phyloP scores from a whole-genome alignment of 1,140 invertebrate species.

The Nomia melanderi region DNA sequence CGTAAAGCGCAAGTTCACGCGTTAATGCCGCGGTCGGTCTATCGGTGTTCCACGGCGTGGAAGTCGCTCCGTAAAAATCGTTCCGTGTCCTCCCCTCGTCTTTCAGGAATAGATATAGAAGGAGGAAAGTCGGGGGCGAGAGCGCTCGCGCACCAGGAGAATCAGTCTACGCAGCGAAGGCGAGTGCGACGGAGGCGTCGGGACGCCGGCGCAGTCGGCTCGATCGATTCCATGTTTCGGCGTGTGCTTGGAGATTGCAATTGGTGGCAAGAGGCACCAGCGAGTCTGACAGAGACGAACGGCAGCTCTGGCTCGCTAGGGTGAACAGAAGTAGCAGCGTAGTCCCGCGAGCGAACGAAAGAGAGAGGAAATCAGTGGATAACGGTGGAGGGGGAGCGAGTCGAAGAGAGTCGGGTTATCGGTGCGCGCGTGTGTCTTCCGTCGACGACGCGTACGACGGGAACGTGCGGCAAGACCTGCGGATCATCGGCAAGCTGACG shows the following conservation, averaged over 20 bases:
- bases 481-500: slow-evolving; percentile 41
- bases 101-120: slow-evolving; percentile 19
- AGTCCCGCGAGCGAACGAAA: not conserved
- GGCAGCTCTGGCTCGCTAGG: not conserved
- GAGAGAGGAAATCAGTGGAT: slow-evolving; percentile 12
- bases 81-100: not conserved
- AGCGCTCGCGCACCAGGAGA: slow-evolving; percentile 16
- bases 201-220: slow-evolving; percentile 74
- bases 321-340: not conserved
- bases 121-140: slow-evolving; percentile 10
- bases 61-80: not conserved
- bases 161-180: slow-evolving; percentile 43
- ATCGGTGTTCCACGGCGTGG: not conserved
- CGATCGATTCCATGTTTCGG: slow-evolving; percentile 71
- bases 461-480: slow-evolving; percentile 28
- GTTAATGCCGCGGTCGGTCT: too few relatives aligned
- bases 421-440: slow-evolving; percentile 39
- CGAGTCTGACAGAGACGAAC: slow-evolving; percentile 16
- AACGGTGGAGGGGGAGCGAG: not conserved
- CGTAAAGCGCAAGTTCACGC: too few relatives aligned
- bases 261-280: slow-evolving; percentile 17
- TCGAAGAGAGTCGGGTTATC: slow-evolving; percentile 12
- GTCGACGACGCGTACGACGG: slow-evolving; percentile 31
- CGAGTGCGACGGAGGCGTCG: slow-evolving; percentile 58
- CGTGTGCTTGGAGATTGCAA: slow-evolving; percentile 46